A percentile compares a stretch with the other conserved stretches of the same genome.
phyloP scores from a whole-genome alignment of 53 echinoderm and acorn worm genomes.

The Mesocentrotus franciscanus region DNA sequence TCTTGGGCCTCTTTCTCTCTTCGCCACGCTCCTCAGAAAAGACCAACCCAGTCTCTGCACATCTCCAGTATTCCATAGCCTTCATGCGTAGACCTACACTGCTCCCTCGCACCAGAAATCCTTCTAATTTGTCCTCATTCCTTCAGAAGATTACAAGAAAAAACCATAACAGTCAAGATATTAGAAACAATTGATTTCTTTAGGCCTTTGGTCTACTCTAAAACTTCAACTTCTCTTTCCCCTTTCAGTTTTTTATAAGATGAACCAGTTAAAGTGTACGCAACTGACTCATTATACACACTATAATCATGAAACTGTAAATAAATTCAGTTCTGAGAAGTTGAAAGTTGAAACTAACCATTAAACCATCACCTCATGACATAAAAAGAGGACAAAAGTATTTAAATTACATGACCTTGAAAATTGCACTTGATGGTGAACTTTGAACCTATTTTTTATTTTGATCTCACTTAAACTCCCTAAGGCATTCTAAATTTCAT shows the following conservation, averaged over 20 bases:
- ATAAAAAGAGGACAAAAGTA: too few relatives aligned
- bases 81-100: conserved; percentile 91
- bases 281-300: too few relatives aligned
- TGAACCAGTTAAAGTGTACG: too few relatives aligned
- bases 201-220: not conserved
- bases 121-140: conserved; percentile 85
- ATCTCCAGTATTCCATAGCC: conserved; percentile 98
- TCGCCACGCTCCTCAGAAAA: conserved; percentile 43
- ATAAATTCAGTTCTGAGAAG: too few relatives aligned
- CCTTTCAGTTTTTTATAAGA: not conserved
- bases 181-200: not conserved
- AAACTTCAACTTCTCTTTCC: not conserved
- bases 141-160: conserved; percentile 59
- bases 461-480: too few relatives aligned
- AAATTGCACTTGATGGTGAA: too few relatives aligned
- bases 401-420: too few relatives aligned
- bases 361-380: too few relatives aligned
- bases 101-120: conserved; percentile 84
- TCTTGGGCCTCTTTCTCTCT: not conserved
- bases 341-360: too few relatives aligned
- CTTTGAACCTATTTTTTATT: not conserved
- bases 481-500: too few relatives aligned
- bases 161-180: not conserved
- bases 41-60: conserved; percentile 81
- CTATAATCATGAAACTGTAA: too few relatives aligned